Percentiles rank a stretch among this genome's conserved stretches.
Evolutionary conservation across 1,140 invertebrate species (phyloP).

Genomic region (Ceratina australensis): DNA sequence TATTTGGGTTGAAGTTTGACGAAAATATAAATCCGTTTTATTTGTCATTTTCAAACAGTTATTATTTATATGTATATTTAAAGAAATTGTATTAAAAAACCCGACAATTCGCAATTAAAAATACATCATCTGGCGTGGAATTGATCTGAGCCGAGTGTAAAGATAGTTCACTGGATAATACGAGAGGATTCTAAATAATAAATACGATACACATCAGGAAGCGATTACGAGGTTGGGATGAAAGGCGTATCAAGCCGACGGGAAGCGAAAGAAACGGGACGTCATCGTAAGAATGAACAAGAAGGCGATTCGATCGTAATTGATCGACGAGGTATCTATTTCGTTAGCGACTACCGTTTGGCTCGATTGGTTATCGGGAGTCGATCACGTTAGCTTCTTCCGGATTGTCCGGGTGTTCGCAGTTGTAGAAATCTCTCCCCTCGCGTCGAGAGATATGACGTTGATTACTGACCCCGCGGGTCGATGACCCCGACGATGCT

Average conservation of each 20-base stretch:
- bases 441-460: slow-evolving; percentile 66
- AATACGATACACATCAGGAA: too few relatives aligned
- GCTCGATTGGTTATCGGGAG: slow-evolving; percentile 62
- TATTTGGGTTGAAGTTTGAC: too few relatives aligned
- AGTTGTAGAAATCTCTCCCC: slow-evolving; percentile 56
- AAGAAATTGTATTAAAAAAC: too few relatives aligned
- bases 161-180: too few relatives aligned
- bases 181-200: too few relatives aligned
- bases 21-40: too few relatives aligned
- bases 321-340: slow-evolving; percentile 52
- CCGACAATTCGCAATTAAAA: too few relatives aligned
- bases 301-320: slow-evolving; percentile 45
- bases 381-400: slow-evolving; percentile 54
- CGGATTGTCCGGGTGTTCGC: slow-evolving; percentile 41
- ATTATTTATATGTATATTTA: too few relatives aligned
- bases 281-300: slow-evolving; percentile 5
- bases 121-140: too few relatives aligned
- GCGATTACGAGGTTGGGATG: too few relatives aligned
- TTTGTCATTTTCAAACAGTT: too few relatives aligned
- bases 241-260: not conserved
- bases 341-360: slow-evolving; percentile 57
- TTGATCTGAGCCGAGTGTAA: too few relatives aligned
- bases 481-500: slow-evolving; percentile 53
- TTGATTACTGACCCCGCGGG: slow-evolving; percentile 62
- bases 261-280: not conserved